phyloP scores from a whole-genome alignment of 2,888 invertebrate genomes.

The Hypselothyrea guttata region DNA sequence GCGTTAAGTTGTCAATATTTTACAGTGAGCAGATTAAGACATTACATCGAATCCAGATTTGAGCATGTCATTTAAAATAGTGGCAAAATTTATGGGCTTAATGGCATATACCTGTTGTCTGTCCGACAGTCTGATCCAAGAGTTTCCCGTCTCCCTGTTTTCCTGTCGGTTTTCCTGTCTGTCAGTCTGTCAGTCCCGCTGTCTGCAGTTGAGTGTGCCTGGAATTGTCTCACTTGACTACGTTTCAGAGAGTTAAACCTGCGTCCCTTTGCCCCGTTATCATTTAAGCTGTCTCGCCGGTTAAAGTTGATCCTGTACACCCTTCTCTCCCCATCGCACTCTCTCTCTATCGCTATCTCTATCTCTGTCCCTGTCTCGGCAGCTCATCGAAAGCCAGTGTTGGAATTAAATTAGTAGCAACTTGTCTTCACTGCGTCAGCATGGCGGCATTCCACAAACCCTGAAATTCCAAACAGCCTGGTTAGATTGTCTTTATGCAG shows the following conservation, averaged over 20 bases:
- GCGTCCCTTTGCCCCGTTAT: slow-evolving; percentile 1
- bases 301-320: slow-evolving; percentile 5
- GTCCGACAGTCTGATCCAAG: too few relatives aligned
- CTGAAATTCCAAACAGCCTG: slow-evolving; percentile 11
- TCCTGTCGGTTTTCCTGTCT: too few relatives aligned
- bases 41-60: too few relatives aligned
- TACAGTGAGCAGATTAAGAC: too few relatives aligned
- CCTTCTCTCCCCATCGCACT: neutral
- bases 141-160: too few relatives aligned
- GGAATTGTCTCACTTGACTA: too few relatives aligned
- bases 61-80: too few relatives aligned
- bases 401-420: slow-evolving; percentile 64
- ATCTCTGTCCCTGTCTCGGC: neutral
- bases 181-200: too few relatives aligned
- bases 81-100: slow-evolving; percentile 25
- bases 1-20: too few relatives aligned
- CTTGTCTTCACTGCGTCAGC: slow-evolving; percentile 50
- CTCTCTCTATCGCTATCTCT: neutral
- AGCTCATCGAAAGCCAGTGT: slow-evolving; percentile 32
- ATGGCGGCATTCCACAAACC: slow-evolving; percentile 20
- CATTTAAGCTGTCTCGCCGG: slow-evolving; percentile 20
- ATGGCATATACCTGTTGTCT: slow-evolving; percentile 20
- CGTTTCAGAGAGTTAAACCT: too few relatives aligned
- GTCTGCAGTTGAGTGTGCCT: too few relatives aligned
- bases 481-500: slow-evolving; percentile 13